phyloP scores from a whole-genome alignment of 2,797 vertebrate species.

The Cuculus canorus region DNA sequence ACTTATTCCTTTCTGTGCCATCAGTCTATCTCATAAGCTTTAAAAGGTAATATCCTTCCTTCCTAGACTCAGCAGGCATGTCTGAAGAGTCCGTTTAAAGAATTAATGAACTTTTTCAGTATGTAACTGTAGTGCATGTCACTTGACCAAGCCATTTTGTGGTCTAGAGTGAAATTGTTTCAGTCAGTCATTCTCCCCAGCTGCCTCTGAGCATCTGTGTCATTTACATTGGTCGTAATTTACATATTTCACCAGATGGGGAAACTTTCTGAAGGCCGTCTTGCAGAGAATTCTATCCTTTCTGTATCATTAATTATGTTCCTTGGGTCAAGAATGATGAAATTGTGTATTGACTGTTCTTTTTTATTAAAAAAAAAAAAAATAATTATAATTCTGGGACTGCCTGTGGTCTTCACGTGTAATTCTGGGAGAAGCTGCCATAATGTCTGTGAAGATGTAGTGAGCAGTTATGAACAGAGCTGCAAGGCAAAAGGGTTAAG shows the following conservation, averaged over 20 bases:
- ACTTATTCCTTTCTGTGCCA: not conserved
- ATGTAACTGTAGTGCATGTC: not conserved
- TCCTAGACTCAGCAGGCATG: not conserved
- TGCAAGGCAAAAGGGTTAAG: not conserved
- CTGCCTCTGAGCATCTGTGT: not conserved
- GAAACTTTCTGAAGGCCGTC: not conserved
- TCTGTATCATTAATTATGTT: not conserved
- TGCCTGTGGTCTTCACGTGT: not conserved
- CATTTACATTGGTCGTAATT: not conserved
- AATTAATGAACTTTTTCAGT: conserved; percentile 4
- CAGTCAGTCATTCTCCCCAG: not conserved
- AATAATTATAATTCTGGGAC: not conserved
- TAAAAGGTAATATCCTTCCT: not conserved
- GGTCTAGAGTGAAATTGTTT: not conserved
- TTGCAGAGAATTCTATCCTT: not conserved
- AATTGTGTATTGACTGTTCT: not conserved
- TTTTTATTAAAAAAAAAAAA: not conserved
- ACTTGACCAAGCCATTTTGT: not conserved
- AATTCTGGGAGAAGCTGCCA: not conserved
- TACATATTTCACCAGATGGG: not conserved
- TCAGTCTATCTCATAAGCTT: not conserved
- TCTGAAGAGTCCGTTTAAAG: conserved; percentile 17
- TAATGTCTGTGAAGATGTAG: not conserved
- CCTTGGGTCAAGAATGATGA: not conserved
- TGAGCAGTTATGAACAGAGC: not conserved